Evolutionary conservation across 2,113 vertebrate species (phyloP).

Genomic region (Sterna hirundo): DNA sequence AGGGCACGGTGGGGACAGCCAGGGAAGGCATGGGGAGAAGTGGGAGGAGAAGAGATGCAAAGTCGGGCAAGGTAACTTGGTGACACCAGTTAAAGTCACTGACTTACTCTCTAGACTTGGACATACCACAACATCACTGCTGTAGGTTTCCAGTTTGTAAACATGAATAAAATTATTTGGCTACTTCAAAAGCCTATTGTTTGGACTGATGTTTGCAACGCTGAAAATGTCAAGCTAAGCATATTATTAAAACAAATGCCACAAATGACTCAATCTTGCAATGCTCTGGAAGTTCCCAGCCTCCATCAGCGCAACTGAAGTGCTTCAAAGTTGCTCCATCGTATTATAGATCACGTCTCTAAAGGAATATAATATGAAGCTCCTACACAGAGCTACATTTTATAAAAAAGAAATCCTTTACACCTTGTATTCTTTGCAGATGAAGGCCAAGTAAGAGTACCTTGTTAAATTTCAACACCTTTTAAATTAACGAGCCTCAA

Average conservation of each 20-base stretch:
- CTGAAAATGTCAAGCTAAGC: neutral
- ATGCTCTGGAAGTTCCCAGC: neutral
- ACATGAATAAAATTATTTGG: neutral
- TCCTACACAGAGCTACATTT: neutral
- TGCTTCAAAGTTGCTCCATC: neutral
- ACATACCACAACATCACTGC: neutral
- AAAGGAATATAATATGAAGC: neutral
- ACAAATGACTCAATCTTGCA: neutral
- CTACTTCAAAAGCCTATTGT: neutral
- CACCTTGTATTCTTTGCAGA: neutral
- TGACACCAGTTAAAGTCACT: neutral
- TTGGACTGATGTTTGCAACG: neutral
- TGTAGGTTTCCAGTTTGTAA: neutral
- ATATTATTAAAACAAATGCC: neutral
- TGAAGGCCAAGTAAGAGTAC: neutral
- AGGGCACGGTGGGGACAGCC: neutral
- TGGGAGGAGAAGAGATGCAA: neutral
- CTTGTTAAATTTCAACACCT: neutral
- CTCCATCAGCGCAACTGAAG: neutral
- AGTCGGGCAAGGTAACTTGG: neutral
- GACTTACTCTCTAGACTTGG: accelerated
- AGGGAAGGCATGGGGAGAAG: neutral
- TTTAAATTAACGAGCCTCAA: neutral
- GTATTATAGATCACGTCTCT: neutral
- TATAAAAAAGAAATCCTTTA: neutral